Base-by-base conservation (phyloP, 2,797 vertebrate genomes). In the Peromyscus nudipes region DNA sequence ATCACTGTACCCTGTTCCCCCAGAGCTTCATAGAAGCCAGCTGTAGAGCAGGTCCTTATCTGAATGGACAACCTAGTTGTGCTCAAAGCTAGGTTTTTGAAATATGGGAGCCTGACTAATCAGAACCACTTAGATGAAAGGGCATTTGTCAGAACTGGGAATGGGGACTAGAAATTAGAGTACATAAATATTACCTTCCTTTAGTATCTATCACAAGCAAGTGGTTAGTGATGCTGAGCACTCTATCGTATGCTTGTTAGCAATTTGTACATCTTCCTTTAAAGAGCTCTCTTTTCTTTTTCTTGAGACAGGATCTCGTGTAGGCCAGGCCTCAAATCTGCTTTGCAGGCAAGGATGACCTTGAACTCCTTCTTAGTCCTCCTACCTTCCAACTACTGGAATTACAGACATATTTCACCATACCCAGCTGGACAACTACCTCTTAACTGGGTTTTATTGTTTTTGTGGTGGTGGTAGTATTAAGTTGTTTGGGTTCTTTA, bases 101-200 rank as follows among this genome's bases (percentile, higher is more conserved):
- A 67, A 73, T 60, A 64, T 4, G 9, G 57, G 92, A 82, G 37
- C 60, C 46, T 69, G 62, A 89, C 29, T 84, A 85, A 89, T 93
- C 80, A 86, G 83, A 93, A 95, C 60, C n/a, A 92, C 25, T 55
- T 67, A 89, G 37, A 89, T 65, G 77, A 60, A 91, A 95, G 60
- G 40, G 37, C 1, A 0, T 46, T 85, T 13, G 65, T 65, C 60
- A 85, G 40, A 5, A 7, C 9, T 12, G 52, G 49, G 37, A 69
- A 69, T 60, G 16, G n/a, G 34, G 31, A 34, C n/a, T 40, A 12
- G 49, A 81, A 84, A 91, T 84, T 49, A 27, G 57, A 88, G 49
- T 69, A 60, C 76, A 83, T 23, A 65, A 16, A 82, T 19, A 62
- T 14, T 67, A 34, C 40, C 9, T 65, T 46, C n/a, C 43, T 62